These are phyloP conservation scores for Crossocerus cetratus DNA, from an alignment of 2,888 invertebrate species.

Conservation along the genomic window DNA sequence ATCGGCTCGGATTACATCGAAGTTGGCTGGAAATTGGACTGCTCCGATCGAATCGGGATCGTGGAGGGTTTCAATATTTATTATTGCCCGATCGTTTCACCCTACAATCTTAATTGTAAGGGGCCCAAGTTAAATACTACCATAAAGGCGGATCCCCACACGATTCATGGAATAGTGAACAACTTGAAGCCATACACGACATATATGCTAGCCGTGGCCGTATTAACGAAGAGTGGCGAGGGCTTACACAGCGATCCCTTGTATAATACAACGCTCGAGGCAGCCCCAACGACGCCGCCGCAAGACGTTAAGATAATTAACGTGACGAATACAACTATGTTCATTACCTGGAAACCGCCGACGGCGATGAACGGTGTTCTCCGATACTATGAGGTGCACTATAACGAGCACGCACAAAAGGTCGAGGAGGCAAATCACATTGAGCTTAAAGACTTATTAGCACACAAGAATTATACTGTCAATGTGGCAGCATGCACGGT, in stretches of 20 bases:
- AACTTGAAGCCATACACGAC: constrained; percentile 86
- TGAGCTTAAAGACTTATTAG: constrained; percentile 62
- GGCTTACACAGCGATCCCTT: constrained; percentile 81
- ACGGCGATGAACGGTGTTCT: constrained; percentile 85
- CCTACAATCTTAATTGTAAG: constrained; percentile 80
- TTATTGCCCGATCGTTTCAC: constrained; percentile 83
- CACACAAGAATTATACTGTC: constrained; percentile 84
- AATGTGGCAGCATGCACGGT: constrained; percentile 85
- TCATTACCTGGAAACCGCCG: constrained; percentile 85
- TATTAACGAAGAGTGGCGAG: constrained; percentile 80
- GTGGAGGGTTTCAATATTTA: constrained; percentile 86
- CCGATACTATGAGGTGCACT: constrained; percentile 82
- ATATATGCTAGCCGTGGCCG: constrained; percentile 84
- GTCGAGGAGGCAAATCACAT: constrained; percentile 60
- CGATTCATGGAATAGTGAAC: constrained; percentile 80
- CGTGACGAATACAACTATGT: constrained; percentile 82
- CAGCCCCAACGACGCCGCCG: constrained; percentile 82
- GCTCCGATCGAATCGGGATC: constrained; percentile 84
- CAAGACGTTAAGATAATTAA: constrained; percentile 80
- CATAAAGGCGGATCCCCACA: constrained; percentile 78
- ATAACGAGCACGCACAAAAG: constrained; percentile 67
- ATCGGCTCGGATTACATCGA: constrained; percentile 79
- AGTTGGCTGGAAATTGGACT: constrained; percentile 87
- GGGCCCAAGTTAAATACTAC: constrained; percentile 76
- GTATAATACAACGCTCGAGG: constrained; percentile 84